A percentile compares a stretch with the other conserved stretches of the same genome.
Conservation (phyloP, 1,140 invertebrate genomes). For the Micrasema minimum region DNA sequence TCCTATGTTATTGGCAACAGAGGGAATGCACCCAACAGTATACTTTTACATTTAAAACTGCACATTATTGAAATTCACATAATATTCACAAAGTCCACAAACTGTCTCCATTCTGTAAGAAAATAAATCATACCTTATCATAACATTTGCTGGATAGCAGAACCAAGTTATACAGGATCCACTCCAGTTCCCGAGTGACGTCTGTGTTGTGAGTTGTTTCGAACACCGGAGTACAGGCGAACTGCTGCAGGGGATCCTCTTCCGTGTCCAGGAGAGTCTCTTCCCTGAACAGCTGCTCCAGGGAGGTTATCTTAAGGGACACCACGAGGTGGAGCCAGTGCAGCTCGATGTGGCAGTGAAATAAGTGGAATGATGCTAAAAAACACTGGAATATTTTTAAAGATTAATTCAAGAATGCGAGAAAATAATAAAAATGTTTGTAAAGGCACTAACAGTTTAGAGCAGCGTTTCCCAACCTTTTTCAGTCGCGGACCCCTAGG, state of each 20-base stretch:
- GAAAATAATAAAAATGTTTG: too few relatives aligned
- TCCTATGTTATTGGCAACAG: too few relatives aligned
- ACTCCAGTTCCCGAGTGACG: constrained; percentile 47
- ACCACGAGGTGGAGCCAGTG: constrained; percentile 45
- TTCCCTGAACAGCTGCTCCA: constrained; percentile 37
- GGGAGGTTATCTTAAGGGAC: constrained; percentile 23
- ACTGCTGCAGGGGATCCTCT: constrained; percentile 9
- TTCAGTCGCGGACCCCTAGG: too few relatives aligned
- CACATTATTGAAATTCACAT: too few relatives aligned
- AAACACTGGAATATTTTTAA: constrained; percentile 44
- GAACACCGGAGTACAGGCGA: background rate
- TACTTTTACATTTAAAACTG: too few relatives aligned
- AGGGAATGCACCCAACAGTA: too few relatives aligned
- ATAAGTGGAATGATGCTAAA: constrained; percentile 48
- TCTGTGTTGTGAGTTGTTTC: constrained; percentile 39
- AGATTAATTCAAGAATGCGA: too few relatives aligned
- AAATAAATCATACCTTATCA: constrained; percentile 45
- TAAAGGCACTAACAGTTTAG: too few relatives aligned
- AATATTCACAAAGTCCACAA: too few relatives aligned
- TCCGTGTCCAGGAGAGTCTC: constrained; percentile 38
- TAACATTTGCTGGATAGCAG: constrained; percentile 45
- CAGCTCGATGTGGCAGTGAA: constrained; percentile 47
- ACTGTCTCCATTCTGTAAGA: too few relatives aligned
- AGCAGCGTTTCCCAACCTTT: too few relatives aligned
- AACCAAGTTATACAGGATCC: constrained; percentile 50